Conservation (phyloP, 2,113 vertebrate species). For the Psilopogon haemacephalus region DNA sequence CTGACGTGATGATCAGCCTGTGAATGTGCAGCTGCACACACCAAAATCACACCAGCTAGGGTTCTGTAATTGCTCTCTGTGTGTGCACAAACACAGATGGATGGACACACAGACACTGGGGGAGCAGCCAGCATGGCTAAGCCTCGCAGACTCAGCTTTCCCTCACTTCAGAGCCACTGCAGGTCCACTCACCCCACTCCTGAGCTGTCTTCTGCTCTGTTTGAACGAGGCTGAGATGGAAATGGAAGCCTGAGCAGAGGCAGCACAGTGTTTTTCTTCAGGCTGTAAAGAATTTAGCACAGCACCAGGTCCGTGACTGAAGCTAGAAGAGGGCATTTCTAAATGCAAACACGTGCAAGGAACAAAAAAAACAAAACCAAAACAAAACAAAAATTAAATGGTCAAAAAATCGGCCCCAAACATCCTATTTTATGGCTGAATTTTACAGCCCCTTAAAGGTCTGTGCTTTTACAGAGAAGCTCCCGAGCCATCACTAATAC, state of each 20-base stretch:
- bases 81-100: neutral
- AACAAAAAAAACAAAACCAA: too few relatives aligned
- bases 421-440: neutral
- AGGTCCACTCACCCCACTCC: neutral
- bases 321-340: neutral
- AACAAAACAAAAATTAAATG: neutral
- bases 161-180: rapidly evolving
- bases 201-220: neutral
- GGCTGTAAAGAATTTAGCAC: neutral
- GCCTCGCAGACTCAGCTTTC: neutral
- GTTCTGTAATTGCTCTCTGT: neutral
- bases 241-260: neutral
- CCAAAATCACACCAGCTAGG: neutral
- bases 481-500: slow-evolving; percentile 31
- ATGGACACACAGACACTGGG: neutral
- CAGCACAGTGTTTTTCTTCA: neutral
- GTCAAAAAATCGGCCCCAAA: neutral
- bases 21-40: neutral
- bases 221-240: neutral
- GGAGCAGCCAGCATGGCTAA: rapidly evolving
- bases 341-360: neutral
- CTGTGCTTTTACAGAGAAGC: slow-evolving; percentile 38
- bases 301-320: rapidly evolving
- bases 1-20: rapidly evolving
- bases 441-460: slow-evolving; percentile 42